Base-by-base conservation (phyloP, 2,113 vertebrate species). In the Misgurnus mizolepis region DNA sequence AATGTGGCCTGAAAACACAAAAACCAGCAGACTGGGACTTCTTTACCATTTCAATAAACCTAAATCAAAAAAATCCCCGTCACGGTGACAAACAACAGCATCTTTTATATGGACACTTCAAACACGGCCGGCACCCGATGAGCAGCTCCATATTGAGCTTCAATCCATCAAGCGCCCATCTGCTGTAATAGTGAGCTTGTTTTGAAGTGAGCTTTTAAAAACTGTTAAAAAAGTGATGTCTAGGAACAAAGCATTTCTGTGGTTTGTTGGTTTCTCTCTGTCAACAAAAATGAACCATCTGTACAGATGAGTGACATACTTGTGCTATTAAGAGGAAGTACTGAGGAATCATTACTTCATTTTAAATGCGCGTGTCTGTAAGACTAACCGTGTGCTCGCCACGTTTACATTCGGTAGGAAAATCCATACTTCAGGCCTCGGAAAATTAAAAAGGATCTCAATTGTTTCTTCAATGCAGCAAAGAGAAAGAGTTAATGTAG, bases 41-140 rank as follows among this genome's bases (percentile, higher is more conserved):
- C 88, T 92, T 91, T 91, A 88, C 91, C 85, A 87, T 88, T 91
- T 91, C 91, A 92, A 93, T 91, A 89, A 90, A 92, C 90, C 87
- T 88, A 88, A 91, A 88, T 87, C 75, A 85, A 89, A 86, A 88
- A 34, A 87, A 87, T 90, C 88, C 80, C 87, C 79, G 85, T 66
- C 67, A 58, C 83, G 69, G 89, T 87, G 90, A 92, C 90, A 92
- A 93, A 92, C 86, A 89, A 89, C 87, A 78, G 80, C 89, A 89
- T 90, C 85, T 91, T 91, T 92, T 92, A 90, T 87, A 70, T 86
- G 86, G 88, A 88, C 84, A 91, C 89, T 90, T 92, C 88, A 91
- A 92, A 91, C 89, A 80, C 83, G 47, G 72, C 84, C 87, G 83
- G 34, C 58, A 22, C 88, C 85, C 84, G 88, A 80, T 58, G 80